Conservation (phyloP, 2,888 invertebrate genomes). For the Chesias legatella region DNA sequence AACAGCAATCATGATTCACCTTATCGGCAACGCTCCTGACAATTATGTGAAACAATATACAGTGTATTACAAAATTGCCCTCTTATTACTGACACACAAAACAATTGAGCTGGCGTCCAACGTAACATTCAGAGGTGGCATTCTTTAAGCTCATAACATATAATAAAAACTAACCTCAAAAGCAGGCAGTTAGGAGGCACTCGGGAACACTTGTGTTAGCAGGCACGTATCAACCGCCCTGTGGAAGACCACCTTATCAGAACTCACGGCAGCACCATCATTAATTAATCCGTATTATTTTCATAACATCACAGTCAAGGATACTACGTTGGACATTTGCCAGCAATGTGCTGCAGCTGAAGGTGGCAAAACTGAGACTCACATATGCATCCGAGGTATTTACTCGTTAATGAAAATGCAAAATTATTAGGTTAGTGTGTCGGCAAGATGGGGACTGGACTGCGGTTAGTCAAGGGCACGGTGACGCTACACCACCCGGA, state of each 20-base stretch:
- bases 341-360: slow-evolving; percentile 63
- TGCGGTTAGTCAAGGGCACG: slow-evolving; percentile 36
- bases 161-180: slow-evolving; percentile 70
- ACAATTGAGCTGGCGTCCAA: slow-evolving; percentile 3
- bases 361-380: slow-evolving; percentile 64
- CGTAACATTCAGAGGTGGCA: no score
- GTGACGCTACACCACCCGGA: slow-evolving; percentile 28
- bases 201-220: slow-evolving; percentile 67
- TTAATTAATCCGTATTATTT: slow-evolving; percentile 39
- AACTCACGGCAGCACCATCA: slow-evolving; percentile 46
- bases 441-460: slow-evolving; percentile 30
- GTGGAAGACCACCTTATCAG: slow-evolving; percentile 67
- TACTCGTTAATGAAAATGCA: slow-evolving; percentile 31
- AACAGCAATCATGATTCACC: no score
- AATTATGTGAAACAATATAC: no score
- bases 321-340: slow-evolving; percentile 66
- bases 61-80: no score
- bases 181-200: slow-evolving; percentile 75
- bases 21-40: no score
- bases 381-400: slow-evolving; percentile 49
- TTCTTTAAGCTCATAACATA: no score
- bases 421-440: slow-evolving; percentile 49
- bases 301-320: slow-evolving; percentile 63
- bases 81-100: no score
- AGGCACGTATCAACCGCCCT: slow-evolving; percentile 73